A percentile compares a stretch with the other conserved stretches of the same genome.
Conservation (phyloP, 1,140 invertebrate species). For the Lepeophtheirus salmonis region DNA sequence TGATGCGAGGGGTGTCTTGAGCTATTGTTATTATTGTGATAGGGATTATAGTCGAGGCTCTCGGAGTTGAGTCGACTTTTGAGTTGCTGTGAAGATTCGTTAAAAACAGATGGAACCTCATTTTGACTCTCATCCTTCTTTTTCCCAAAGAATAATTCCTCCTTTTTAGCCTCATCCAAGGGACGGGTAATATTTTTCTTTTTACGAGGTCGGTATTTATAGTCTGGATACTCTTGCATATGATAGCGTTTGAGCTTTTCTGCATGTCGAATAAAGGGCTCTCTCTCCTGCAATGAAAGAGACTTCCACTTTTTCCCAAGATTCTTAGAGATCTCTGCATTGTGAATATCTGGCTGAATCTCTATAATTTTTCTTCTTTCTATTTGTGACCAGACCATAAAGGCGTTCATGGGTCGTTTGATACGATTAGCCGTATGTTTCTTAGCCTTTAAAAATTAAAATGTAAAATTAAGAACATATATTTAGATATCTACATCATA, state of each 20-base stretch:
- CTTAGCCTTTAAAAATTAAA: conserved; percentile 22
- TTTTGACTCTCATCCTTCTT: neutral
- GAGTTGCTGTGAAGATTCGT: too few species aligned
- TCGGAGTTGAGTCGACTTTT: too few species aligned
- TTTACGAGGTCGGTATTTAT: conserved; percentile 88
- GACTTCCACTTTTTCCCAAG: conserved; percentile 74
- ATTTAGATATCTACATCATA: conserved; percentile 9
- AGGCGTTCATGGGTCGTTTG: conserved; percentile 24
- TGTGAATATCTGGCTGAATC: conserved; percentile 78
- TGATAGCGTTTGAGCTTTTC: conserved; percentile 70
- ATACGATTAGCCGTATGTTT: conserved; percentile 21
- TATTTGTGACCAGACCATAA: conserved; percentile 38
- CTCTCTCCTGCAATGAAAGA: conserved; percentile 62
- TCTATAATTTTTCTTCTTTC: conserved; percentile 80
- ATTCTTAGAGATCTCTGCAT: conserved; percentile 72
- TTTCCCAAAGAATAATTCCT: conserved; percentile 4
- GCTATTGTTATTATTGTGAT: too few species aligned
- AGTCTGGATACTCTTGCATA: conserved; percentile 87
- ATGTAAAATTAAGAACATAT: neutral
- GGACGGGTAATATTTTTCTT: conserved; percentile 37
- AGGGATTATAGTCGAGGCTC: too few species aligned
- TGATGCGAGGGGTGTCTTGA: too few species aligned
- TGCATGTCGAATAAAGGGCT: conserved; percentile 83
- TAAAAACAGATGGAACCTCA: too few species aligned
- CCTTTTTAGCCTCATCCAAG: neutral